These are phyloP conservation scores for Lepus townsendii DNA, from an alignment of 2,797 vertebrate species.

Conservation along the genomic window DNA sequence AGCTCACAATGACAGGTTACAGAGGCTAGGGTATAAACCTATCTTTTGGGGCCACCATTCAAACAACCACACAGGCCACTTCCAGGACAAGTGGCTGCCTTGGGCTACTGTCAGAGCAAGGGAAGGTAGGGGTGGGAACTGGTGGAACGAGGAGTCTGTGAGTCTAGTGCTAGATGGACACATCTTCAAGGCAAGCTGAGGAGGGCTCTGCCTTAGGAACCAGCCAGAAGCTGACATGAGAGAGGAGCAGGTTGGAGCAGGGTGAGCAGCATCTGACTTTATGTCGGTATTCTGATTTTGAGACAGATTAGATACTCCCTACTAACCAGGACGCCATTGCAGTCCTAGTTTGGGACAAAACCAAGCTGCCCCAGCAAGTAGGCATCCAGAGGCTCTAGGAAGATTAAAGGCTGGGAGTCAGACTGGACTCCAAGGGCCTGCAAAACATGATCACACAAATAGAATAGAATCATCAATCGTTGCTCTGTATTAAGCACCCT, in stretches of 20 bases:
- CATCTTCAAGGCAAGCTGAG: neutral
- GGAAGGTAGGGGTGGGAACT: neutral
- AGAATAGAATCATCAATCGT: conserved; percentile 42
- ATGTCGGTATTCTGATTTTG: neutral
- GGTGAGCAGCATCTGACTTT: neutral
- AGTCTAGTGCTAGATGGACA: neutral
- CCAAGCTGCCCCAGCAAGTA: neutral
- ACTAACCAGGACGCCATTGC: neutral
- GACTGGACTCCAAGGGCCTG: neutral
- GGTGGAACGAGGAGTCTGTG: neutral
- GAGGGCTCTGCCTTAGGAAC: neutral
- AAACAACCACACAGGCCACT: neutral
- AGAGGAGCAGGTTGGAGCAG: neutral
- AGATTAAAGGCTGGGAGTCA: conserved; percentile 47
- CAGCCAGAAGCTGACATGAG: neutral
- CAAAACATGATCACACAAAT: neutral
- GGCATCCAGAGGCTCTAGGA: neutral
- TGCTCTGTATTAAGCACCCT: neutral
- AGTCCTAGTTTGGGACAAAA: neutral
- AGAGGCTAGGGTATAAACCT: neutral
- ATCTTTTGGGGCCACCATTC: neutral
- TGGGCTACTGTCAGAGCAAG: conserved; percentile 34
- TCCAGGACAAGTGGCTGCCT: neutral
- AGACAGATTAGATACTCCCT: neutral
- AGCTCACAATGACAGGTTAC: neutral